Evolutionary conservation across 2,888 invertebrate genomes (phyloP).

Genomic region (Clusia tigrina): DNA sequence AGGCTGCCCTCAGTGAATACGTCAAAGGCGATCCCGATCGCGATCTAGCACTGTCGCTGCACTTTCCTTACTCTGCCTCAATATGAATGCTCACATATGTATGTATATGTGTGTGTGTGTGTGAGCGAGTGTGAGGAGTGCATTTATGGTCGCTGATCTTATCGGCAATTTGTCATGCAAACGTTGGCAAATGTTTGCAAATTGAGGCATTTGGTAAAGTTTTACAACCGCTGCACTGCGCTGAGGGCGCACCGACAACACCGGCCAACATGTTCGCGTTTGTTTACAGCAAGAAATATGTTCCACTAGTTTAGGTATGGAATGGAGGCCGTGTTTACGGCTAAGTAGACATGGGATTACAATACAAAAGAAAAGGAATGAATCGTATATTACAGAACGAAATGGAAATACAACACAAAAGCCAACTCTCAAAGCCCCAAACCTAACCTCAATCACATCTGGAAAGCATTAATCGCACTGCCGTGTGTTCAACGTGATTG

Average conservation of each 20-base stretch:
- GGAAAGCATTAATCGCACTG: slow-evolving; percentile 36
- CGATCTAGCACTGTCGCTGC: not conserved
- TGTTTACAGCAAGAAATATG: no score
- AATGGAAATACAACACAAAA: not conserved
- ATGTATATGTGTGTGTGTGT: no score
- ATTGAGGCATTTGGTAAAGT: slow-evolving; percentile 7
- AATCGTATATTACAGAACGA: slow-evolving; percentile 10
- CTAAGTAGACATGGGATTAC: no score
- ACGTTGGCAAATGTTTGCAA: not conserved
- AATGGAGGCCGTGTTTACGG: no score
- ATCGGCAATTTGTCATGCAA: slow-evolving; percentile 59
- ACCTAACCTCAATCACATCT: slow-evolving; percentile 34
- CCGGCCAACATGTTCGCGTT: no score
- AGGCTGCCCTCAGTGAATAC: no score
- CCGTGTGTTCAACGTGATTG: not conserved
- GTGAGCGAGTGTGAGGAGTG: not conserved
- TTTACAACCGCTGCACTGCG: not conserved
- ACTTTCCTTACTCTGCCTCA: not conserved
- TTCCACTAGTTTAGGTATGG: no score
- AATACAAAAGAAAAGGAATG: no score
- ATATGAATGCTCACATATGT: no score
- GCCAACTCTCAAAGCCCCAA: not conserved
- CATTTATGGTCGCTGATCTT: slow-evolving; percentile 49
- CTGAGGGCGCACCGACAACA: no score
- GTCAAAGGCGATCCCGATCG: not conserved